A percentile compares a stretch with the other conserved stretches of the same genome.
Conservation (phyloP, 2,888 invertebrate species). For the Thecophora atra region DNA sequence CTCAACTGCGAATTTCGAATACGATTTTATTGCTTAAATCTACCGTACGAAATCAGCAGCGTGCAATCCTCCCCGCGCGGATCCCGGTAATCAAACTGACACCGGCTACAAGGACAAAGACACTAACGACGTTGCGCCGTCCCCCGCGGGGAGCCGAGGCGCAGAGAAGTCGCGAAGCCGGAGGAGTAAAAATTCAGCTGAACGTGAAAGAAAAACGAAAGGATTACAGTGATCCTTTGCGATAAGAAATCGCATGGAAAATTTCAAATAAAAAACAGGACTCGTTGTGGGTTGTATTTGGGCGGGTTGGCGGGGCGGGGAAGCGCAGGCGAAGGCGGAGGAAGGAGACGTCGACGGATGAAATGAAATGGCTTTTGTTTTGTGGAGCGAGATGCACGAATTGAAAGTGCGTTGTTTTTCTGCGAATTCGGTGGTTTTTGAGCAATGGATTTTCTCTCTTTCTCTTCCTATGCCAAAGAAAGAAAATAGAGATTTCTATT, state of each 20-base stretch:
- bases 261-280: constrained; percentile 35
- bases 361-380: constrained; percentile 39
- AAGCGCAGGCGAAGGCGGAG: too few relatives aligned
- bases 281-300: neutral
- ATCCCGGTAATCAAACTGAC: constrained; percentile 10
- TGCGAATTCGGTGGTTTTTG: constrained; percentile 12
- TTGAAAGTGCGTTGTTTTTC: constrained; percentile 25
- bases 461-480: neutral
- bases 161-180: neutral
- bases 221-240: constrained; percentile 23
- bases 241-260: constrained; percentile 35
- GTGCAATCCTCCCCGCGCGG: neutral
- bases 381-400: constrained; percentile 12
- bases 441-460: neutral
- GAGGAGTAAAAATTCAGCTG: constrained; percentile 23
- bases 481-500: neutral
- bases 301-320: neutral
- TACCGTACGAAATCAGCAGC: neutral
- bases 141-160: neutral
- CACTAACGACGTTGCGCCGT: neutral
- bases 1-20: neutral
- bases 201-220: constrained; percentile 30
- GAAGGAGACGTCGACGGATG: too few relatives aligned
- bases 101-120: neutral
- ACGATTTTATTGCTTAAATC: neutral